phyloP scores from a whole-genome alignment of 92 coral and sea anemone genomes.

The Epizoanthus rinbou region DNA sequence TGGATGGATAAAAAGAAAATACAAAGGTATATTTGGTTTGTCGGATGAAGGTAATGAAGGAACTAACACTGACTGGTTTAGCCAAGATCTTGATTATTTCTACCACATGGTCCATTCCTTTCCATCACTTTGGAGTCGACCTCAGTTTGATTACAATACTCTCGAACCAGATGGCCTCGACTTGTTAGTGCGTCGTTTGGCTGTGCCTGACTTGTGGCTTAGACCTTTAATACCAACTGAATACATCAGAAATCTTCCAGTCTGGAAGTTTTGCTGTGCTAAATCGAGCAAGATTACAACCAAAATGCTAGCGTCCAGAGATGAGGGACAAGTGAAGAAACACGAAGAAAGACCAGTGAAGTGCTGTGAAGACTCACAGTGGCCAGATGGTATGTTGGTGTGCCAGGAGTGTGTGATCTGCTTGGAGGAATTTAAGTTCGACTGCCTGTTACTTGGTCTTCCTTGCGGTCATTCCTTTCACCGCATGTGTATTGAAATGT shows the following conservation, averaged over 20 bases:
- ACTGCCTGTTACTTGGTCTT: constrained; percentile 76
- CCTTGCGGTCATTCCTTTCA: constrained; percentile 97
- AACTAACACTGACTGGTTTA: constrained; percentile 81
- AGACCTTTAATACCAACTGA: constrained; percentile 95
- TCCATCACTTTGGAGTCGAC: constrained; percentile 64
- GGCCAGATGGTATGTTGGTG: constrained; percentile 74
- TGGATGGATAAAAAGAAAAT: constrained; percentile 68
- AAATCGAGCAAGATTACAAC: constrained; percentile 13
- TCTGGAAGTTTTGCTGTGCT: constrained; percentile 82
- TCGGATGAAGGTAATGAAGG: constrained; percentile 64
- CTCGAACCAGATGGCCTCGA: constrained; percentile 88
- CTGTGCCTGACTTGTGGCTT: constrained; percentile 96
- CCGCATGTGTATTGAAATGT: constrained; percentile 83
- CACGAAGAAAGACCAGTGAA: constrained; percentile 3
- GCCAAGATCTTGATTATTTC: constrained; percentile 88
- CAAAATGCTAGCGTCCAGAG: constrained; percentile 8
- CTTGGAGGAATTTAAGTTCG: constrained; percentile 78
- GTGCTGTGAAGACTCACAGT: constrained; percentile 57
- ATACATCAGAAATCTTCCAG: constrained; percentile 86
- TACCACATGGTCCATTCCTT: constrained; percentile 75
- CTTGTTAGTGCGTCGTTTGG: constrained; percentile 86
- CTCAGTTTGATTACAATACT: constrained; percentile 70
- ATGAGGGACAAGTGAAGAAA: neutral
- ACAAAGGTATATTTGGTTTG: constrained; percentile 65
- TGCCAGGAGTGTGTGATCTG: constrained; percentile 89